These are phyloP conservation scores for Pitta sordida DNA, from an alignment of 2,113 vertebrate species.

Conservation along the genomic window DNA sequence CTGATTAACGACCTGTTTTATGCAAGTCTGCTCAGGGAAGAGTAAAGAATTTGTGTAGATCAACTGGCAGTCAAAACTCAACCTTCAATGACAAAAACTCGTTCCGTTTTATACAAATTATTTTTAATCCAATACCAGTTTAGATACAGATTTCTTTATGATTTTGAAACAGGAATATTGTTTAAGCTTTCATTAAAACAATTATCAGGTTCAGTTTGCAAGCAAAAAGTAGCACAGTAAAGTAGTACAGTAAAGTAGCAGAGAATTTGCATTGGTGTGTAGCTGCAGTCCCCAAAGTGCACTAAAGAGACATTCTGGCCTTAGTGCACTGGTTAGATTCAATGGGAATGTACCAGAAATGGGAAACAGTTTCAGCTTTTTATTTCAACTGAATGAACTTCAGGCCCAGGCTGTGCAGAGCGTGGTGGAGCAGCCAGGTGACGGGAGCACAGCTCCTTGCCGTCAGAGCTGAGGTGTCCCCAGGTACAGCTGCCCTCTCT, in stretches of 20 bases:
- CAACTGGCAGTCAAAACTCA: neutral
- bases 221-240: neutral
- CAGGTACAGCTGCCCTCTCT: rapidly evolving
- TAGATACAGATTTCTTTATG: neutral
- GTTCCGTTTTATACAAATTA: neutral
- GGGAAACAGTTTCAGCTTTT: neutral
- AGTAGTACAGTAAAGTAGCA: too few species aligned
- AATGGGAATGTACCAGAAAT: neutral
- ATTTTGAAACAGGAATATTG: neutral
- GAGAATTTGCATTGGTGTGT: neutral
- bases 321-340: neutral
- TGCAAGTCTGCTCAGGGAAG: neutral
- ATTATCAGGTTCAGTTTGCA: neutral
- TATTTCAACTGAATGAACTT: neutral
- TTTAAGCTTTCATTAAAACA: neutral
- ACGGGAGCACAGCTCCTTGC: too few species aligned
- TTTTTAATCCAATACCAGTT: neutral
- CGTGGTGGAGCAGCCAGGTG: neutral
- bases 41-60: neutral
- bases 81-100: neutral
- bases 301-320: neutral
- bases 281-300: neutral
- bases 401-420: neutral
- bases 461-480: neutral
- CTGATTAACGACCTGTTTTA: neutral